Evolutionary conservation across 2,113 vertebrate species (phyloP).

Genomic region (Vicugna pacos): DNA sequence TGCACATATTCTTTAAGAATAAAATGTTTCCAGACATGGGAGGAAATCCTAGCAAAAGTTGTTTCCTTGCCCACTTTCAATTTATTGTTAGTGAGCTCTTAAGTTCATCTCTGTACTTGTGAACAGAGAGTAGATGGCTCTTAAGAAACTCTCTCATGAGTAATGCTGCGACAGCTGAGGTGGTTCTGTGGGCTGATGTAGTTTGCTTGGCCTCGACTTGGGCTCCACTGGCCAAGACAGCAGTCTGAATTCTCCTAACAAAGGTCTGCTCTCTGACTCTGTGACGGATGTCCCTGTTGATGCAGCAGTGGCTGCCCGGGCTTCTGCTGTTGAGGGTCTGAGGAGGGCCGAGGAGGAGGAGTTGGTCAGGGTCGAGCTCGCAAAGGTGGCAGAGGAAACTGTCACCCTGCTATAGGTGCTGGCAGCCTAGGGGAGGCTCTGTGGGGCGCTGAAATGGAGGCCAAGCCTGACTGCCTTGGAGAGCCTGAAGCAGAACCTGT

Average conservation of each 20-base stretch:
- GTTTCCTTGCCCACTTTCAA: conserved; percentile 6
- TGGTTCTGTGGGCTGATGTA: too few relatives aligned
- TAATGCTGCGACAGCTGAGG: too few relatives aligned
- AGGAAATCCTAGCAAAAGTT: not conserved
- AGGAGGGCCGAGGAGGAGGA: conserved; percentile 94
- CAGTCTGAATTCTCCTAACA: conserved; percentile 98
- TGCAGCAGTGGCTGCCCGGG: conserved; percentile 77
- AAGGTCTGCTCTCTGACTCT: conserved; percentile 90
- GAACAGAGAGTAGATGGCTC: not conserved
- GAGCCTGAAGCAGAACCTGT: too few relatives aligned
- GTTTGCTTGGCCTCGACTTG: too few relatives aligned
- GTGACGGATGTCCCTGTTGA: conserved; percentile 91
- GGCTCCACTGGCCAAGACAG: conserved; percentile 89
- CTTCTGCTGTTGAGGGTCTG: conserved; percentile 88
- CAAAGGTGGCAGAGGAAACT: conserved; percentile 88
- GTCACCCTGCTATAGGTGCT: too few relatives aligned
- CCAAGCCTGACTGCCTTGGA: too few relatives aligned
- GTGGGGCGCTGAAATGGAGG: too few relatives aligned
- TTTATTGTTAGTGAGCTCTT: conserved; percentile 12
- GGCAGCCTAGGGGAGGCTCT: too few relatives aligned
- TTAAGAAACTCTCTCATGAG: too few relatives aligned
- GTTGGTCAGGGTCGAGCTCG: conserved; percentile 89
- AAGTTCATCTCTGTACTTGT: conserved; percentile 3
- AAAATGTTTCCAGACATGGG: not conserved
- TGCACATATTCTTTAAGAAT: conserved; percentile 33